Evolutionary conservation across 92 coral and sea anemone genomes (phyloP).

Genomic region (Epizoanthus rinbou): DNA sequence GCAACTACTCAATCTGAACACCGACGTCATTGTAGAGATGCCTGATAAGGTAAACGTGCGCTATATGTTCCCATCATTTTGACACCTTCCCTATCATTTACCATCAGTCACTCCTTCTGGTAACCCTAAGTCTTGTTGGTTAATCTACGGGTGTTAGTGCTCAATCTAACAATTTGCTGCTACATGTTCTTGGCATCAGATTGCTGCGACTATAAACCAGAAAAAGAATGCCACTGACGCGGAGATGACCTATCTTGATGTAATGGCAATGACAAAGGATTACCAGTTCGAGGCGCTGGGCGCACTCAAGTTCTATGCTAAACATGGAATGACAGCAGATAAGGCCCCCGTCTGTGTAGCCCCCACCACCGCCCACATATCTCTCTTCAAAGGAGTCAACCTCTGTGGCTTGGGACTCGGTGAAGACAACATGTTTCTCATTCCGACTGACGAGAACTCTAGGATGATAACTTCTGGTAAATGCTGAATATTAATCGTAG

Average conservation of each 20-base stretch:
- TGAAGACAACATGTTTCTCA: constrained; percentile 46
- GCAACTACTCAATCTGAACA: constrained; percentile 63
- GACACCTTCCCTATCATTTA: neutral
- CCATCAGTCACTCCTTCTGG: too few species aligned
- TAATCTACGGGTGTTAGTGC: neutral
- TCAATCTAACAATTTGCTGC: neutral
- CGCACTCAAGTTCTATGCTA: constrained; percentile 26
- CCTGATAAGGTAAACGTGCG: constrained; percentile 20
- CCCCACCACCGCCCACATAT: constrained; percentile 65
- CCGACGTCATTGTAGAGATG: constrained; percentile 58
- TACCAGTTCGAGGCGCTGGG: constrained; percentile 48
- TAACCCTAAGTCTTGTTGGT: neutral
- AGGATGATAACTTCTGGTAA: constrained; percentile 43
- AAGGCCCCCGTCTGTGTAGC: constrained; percentile 45
- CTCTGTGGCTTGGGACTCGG: constrained; percentile 59
- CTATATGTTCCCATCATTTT: neutral
- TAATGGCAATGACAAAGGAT: constrained; percentile 41
- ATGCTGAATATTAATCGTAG: too few species aligned
- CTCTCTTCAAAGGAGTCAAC: constrained; percentile 60
- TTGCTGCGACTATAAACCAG: neutral
- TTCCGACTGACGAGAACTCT: constrained; percentile 47
- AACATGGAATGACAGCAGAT: constrained; percentile 15
- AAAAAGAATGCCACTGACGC: neutral
- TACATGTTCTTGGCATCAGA: neutral
- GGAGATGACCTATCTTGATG: constrained; percentile 25